Percentiles rank a stretch among this genome's conserved stretches.
phyloP scores from a whole-genome alignment of 30 jellyfish, hydroid and myxozoan genomes.

The Aurelia sp. region DNA sequence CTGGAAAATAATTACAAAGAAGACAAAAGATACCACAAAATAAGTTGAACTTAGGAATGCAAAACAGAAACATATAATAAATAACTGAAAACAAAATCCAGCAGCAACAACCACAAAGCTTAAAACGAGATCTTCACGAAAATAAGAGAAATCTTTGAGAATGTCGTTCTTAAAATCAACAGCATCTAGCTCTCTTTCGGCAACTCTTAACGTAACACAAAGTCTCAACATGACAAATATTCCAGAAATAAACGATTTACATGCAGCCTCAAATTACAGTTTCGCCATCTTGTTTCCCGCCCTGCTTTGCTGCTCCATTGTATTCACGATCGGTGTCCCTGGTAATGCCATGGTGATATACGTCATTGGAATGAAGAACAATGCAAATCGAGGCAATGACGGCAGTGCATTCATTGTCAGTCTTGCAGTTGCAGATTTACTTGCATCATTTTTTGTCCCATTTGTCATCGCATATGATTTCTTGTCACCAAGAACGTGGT shows the following conservation, averaged over 20 bases:
- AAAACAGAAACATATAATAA: too few relatives aligned
- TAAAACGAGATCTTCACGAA: too few relatives aligned
- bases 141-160: too few relatives aligned
- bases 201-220: too few relatives aligned
- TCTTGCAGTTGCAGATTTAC: conserved; percentile 73
- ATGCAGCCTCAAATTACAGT: neutral
- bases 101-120: too few relatives aligned
- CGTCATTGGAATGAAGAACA: conserved; percentile 62
- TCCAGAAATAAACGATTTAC: neutral
- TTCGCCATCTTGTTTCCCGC: conserved; percentile 16
- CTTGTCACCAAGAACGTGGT: conserved; percentile 31
- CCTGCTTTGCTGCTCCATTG: conserved; percentile 33
- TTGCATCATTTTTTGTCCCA: conserved; percentile 67
- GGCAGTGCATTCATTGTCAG: conserved; percentile 57
- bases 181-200: too few relatives aligned
- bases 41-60: too few relatives aligned
- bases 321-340: conserved; percentile 70
- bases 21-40: too few relatives aligned
- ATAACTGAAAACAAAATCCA: too few relatives aligned
- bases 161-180: too few relatives aligned
- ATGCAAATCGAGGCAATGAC: conserved; percentile 26
- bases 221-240: neutral
- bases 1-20: too few relatives aligned
- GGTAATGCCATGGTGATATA: conserved; percentile 73
- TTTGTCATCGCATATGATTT: conserved; percentile 58